A percentile compares a stretch with the other conserved stretches of the same genome.
Evolutionary conservation across 2,888 invertebrate genomes (phyloP).

Genomic region (Epinotia ramella): DNA sequence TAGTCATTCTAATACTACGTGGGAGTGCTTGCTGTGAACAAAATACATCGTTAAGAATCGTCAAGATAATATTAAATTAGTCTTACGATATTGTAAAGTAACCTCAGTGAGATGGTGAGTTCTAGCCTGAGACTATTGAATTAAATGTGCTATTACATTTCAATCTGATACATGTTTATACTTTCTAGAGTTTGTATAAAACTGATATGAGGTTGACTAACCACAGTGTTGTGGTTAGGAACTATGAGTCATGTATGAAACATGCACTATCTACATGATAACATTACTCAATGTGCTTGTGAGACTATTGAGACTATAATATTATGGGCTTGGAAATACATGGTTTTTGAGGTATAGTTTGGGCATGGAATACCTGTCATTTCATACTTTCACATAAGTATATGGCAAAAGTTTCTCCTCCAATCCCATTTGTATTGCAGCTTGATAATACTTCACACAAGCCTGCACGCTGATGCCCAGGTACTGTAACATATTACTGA

Average conservation of each 20-base stretch:
- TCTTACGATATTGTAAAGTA: constrained; percentile 18
- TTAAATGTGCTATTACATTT: background rate
- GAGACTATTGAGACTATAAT: background rate
- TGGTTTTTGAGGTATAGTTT: too few relatives aligned
- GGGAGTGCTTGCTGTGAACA: constrained; percentile 37
- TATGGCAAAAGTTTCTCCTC: too few relatives aligned
- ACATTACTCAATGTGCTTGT: constrained; percentile 9
- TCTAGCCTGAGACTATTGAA: background rate
- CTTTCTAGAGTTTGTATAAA: background rate
- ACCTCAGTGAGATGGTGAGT: constrained; percentile 32
- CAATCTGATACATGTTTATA: background rate
- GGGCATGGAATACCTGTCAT: too few relatives aligned
- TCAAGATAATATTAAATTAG: constrained; percentile 45
- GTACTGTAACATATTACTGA: too few relatives aligned
- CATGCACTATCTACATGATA: constrained; percentile 24
- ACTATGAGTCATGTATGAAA: constrained; percentile 22
- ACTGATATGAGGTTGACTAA: background rate
- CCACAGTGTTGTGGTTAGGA: constrained; percentile 28
- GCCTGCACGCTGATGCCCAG: too few relatives aligned
- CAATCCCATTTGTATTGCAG: too few relatives aligned
- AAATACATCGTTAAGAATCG: constrained; percentile 31
- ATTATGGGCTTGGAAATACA: too few relatives aligned
- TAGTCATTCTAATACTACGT: constrained; percentile 34
- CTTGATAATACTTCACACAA: too few relatives aligned
- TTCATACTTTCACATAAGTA: too few relatives aligned